Percentiles rank a stretch among this genome's conserved stretches.
Conservation (phyloP, 2,888 invertebrate species). For the Zaprionus lineosus region DNA sequence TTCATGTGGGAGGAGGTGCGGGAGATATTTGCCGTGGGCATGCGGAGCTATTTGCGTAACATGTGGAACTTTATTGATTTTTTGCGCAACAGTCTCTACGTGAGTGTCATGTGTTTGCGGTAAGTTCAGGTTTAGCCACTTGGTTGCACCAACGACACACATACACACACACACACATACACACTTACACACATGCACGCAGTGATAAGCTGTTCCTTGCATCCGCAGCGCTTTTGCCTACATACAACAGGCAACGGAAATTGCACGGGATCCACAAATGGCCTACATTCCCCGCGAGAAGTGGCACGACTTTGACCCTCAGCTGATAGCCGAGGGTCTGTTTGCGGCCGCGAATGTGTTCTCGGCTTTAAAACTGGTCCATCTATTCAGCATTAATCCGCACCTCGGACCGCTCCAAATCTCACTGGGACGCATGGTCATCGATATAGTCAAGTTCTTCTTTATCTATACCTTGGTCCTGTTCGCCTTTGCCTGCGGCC, state of each 20-base stretch:
- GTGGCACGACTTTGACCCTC: conserved; percentile 97
- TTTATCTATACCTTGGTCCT: conserved; percentile 93
- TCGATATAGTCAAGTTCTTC: conserved; percentile 96
- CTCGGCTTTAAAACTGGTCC: conserved; percentile 94
- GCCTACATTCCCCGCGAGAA: conserved; percentile 91
- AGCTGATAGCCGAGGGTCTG: conserved; percentile 94
- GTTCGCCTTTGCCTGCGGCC: conserved; percentile 95
- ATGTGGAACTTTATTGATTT: conserved; percentile 99
- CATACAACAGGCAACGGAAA: conserved; percentile 89
- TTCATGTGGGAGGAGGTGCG: conserved; percentile 96
- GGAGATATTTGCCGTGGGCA: conserved; percentile 94
- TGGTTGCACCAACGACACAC: not conserved
- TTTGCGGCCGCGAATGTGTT: conserved; percentile 98
- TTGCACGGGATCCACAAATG: conserved; percentile 86
- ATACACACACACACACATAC: not conserved
- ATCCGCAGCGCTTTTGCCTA: conserved; percentile 87
- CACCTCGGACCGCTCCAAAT: conserved; percentile 96
- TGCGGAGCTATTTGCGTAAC: conserved; percentile 92
- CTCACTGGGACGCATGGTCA: conserved; percentile 93
- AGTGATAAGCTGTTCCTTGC: not conserved
- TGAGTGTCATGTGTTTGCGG: conserved; percentile 87
- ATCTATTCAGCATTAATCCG: conserved; percentile 96
- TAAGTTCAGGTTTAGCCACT: conserved; percentile 51
- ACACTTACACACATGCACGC: not conserved
- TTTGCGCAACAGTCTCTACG: conserved; percentile 93